Evolutionary conservation across 1,140 invertebrate species (phyloP), one percentile per base, ranked within the genome.

Genomic region (Bombus consobrinus): DNA sequence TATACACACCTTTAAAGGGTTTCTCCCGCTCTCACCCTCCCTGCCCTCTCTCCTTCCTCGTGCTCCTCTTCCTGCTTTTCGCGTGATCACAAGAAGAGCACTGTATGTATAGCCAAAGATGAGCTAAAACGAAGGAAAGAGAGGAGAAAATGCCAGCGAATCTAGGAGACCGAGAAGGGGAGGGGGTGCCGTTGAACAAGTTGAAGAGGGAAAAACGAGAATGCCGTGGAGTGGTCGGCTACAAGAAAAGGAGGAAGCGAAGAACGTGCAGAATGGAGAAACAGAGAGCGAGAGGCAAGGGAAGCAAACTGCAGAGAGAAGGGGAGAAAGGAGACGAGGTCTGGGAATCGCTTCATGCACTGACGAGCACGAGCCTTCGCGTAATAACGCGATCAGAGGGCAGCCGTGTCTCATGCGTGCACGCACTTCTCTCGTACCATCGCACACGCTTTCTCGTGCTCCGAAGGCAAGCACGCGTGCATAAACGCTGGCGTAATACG

Each of bases 281-380:
- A 37, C 4, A 25, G 71, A 59, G 34, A 15, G 64, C 15, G 43
- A 25, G 9, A 47, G 6, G 53, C 12, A 28, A 34, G n/a, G 25
- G 28, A 88, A 81, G 78, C 71, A 59, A 59, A 53, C 62, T 18
- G 69, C 6, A 77, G 68, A 75, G 57, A 39, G 69, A 71, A 75
- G 34, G 69, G 74, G 62, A 76, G 43, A 85, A 83, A 72, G 59
- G 72, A 88, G 90, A 91, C 64, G 81, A 83, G 86, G 88, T 89
- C 88, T 89, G 90, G 88, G 86, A 89, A 94, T 91, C 91, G 91
- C 89, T 94, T 94, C 91, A 93, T 93, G 91, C 94, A 90, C 91
- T 80, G 93, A 72, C 89, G 90, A 93, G 91, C 93, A 93, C 89
- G 87, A 90, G 87, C 86, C 90, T 90, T 88, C 89, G 87, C 90